Evolutionary conservation across 2,113 vertebrate genomes (phyloP).

Genomic region (Bettongia penicillata): DNA sequence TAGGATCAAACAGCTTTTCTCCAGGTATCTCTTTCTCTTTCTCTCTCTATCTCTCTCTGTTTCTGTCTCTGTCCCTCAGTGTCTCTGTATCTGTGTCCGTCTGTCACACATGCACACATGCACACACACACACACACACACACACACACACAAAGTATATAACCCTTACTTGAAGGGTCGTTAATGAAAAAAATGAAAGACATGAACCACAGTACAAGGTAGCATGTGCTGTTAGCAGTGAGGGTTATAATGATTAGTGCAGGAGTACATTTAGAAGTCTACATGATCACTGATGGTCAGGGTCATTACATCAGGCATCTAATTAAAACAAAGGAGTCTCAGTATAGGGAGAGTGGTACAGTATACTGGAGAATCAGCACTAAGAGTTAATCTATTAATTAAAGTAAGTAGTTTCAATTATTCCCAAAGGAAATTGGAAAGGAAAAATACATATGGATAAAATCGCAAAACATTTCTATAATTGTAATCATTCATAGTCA

Average conservation of each 20-base stretch:
- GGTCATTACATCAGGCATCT: too few species aligned
- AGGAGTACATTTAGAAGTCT: background rate
- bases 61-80: too few species aligned
- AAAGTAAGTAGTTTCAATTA: background rate
- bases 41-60: too few species aligned
- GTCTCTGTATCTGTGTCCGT: too few species aligned
- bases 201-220: background rate
- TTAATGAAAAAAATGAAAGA: too few species aligned
- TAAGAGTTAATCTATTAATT: background rate
- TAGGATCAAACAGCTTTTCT: background rate
- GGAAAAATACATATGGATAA: background rate
- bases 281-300: background rate
- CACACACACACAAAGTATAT: too few species aligned
- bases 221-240: background rate
- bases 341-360: background rate
- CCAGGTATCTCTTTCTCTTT: too few species aligned
- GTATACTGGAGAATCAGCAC: background rate
- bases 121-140: too few species aligned
- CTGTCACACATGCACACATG: too few species aligned
- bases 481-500: background rate
- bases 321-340: background rate
- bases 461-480: background rate
- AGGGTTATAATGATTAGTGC: background rate
- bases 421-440: background rate
- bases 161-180: background rate